phyloP scores from a whole-genome alignment of 2,888 invertebrate genomes.

The Allolobophora icterica region DNA sequence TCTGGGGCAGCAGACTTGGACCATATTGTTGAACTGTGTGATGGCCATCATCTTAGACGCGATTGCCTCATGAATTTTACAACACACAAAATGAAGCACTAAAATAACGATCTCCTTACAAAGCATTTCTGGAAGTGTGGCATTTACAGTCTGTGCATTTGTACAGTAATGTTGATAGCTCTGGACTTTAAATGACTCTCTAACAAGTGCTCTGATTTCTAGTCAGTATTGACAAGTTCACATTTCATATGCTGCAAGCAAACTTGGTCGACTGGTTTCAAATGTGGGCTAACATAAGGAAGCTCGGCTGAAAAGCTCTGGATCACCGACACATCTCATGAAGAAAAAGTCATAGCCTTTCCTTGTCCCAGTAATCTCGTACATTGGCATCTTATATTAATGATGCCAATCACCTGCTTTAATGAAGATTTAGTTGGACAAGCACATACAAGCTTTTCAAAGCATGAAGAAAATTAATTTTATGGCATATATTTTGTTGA shows the following conservation, averaged over 20 bases:
- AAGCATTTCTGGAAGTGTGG: background rate
- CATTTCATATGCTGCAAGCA: background rate
- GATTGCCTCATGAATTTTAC: background rate
- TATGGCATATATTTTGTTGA: background rate
- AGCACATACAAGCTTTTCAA: background rate
- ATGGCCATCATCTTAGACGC: background rate
- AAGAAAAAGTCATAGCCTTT: background rate
- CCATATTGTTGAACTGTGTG: background rate
- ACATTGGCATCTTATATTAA: no score
- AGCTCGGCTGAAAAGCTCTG: constrained; percentile 14
- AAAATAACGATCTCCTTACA: background rate
- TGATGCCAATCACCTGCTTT: background rate
- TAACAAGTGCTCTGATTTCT: background rate
- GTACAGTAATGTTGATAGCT: background rate
- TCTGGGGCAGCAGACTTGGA: background rate
- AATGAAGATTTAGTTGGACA: background rate
- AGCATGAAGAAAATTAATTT: background rate
- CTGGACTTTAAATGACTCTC: background rate
- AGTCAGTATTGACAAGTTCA: background rate
- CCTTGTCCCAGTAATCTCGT: background rate
- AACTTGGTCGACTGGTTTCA: background rate
- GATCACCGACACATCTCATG: background rate
- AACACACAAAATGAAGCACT: background rate
- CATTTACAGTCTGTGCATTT: background rate
- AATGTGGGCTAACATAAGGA: background rate